Conservation (phyloP, 2,113 vertebrate genomes). For the Phaetusa simplex region DNA sequence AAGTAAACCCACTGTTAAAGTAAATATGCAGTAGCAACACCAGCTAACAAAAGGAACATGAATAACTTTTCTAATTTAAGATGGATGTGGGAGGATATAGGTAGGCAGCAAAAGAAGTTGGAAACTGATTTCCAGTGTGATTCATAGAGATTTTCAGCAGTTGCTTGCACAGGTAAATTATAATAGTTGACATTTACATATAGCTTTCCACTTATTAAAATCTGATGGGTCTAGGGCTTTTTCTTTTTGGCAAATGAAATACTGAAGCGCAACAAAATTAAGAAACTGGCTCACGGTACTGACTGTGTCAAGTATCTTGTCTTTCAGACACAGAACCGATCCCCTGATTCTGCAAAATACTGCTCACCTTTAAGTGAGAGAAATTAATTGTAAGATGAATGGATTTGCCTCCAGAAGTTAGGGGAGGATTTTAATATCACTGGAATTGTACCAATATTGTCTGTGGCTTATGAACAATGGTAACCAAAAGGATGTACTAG, state of each 20-base stretch:
- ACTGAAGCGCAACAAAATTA: neutral
- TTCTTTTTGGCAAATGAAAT: neutral
- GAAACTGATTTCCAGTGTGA: slow-evolving; percentile 37
- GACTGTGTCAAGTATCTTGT: neutral
- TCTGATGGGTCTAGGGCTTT: neutral
- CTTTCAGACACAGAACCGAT: neutral
- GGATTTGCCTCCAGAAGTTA: neutral
- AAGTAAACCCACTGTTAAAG: slow-evolving; percentile 34
- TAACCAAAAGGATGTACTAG: neutral
- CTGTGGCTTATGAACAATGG: neutral
- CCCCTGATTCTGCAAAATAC: neutral
- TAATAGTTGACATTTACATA: neutral
- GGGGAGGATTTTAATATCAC: neutral
- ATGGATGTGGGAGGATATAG: slow-evolving; percentile 59
- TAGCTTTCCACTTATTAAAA: neutral
- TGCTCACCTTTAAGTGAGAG: neutral
- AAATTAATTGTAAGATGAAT: neutral
- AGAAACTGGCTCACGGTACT: neutral
- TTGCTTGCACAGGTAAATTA: slow-evolving; percentile 46
- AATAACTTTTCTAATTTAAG: slow-evolving; percentile 65
- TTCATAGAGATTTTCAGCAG: slow-evolving; percentile 42
- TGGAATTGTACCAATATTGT: neutral
- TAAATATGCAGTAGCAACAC: slow-evolving; percentile 35
- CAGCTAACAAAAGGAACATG: slow-evolving; percentile 53
- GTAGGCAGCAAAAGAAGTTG: slow-evolving; percentile 52